phyloP scores from a whole-genome alignment of 1,140 invertebrate genomes.

The Stegodyphus mimosarum region DNA sequence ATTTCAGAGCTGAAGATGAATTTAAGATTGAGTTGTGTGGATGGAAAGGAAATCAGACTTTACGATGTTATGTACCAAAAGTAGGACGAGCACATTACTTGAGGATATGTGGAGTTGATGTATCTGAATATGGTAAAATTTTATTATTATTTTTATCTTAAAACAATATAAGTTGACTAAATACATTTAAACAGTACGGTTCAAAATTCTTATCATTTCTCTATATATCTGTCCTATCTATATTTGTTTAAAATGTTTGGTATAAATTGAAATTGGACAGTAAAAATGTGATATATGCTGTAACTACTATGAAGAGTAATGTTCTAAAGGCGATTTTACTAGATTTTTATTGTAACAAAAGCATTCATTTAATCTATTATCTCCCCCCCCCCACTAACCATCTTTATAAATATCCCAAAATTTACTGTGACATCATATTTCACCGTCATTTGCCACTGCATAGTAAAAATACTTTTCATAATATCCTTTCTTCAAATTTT shows the following conservation, averaged over 20 bases:
- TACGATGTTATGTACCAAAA: slow-evolving; percentile 85
- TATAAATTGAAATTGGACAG: background rate
- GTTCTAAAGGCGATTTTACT: background rate
- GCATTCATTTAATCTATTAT: no score
- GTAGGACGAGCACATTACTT: slow-evolving; percentile 87
- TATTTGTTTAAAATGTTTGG: background rate
- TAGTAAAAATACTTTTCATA: no score
- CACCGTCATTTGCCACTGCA: no score
- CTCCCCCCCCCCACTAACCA: no score
- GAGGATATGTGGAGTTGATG: slow-evolving; percentile 78
- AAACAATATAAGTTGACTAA: background rate
- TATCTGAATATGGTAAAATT: slow-evolving; percentile 78
- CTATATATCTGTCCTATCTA: background rate
- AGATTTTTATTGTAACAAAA: no score
- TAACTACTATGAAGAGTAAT: background rate
- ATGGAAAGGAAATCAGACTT: slow-evolving; percentile 88
- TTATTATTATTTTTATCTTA: background rate
- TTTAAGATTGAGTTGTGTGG: slow-evolving; percentile 80
- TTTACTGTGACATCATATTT: no score
- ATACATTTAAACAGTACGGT: no score
- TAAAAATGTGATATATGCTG: background rate
- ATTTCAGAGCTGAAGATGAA: slow-evolving; percentile 45
- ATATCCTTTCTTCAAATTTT: no score
- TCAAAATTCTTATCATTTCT: no score
- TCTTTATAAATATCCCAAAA: no score